Base-by-base conservation (phyloP, 64 coral and sea anemone genomes). In the Stylophora pistillata region DNA sequence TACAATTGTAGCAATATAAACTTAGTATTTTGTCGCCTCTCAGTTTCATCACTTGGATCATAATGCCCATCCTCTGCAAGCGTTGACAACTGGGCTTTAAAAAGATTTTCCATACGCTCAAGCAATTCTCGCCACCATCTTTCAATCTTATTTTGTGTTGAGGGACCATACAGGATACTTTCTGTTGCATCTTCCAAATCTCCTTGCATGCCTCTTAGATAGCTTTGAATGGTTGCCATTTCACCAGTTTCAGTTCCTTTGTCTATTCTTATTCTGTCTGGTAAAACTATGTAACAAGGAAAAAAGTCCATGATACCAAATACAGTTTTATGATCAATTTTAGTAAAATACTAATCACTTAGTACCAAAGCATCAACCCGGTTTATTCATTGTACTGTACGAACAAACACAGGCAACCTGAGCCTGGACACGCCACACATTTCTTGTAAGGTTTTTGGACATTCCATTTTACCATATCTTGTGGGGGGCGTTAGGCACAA, bases 61-160 rank as follows among this genome's bases (percentile, higher is more conserved):
- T 85, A 85, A 29, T 62, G 14, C 15, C 59, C 59, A 62, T 62
- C 59, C 15, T 6, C 59, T 17, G 21, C 72, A 33, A 52, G n/a
- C 15, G 76, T 53, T 1, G 76, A 78, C 47, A 78, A 54, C 15
- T 65, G 60, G 13, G 37, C 53, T 68, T 53, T 71, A 32, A 65
- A 68, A 32, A 78, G 55, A 20, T 21, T 78, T 23, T 78, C 76
- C 76, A 78, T 78, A 4, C 76, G 52, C 15, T 78, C 76, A 5
- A 78, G 53, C 12, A 78, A 47, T 52, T 78, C 76, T 17, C 81
- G 65, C 81, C 81, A 85, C 81, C 81, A 70, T 16, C 60, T 64
- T 69, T 85, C 81, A 66, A 85, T 85, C 69, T 85, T 85, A 18
- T 85, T 85, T 85, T 85, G 81, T 30, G 81, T 85, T 9, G 81